Evolutionary conservation across 2,113 vertebrate genomes (phyloP), one percentile per base, ranked within the genome.

Genomic region (Corythornis vintsioides): DNA sequence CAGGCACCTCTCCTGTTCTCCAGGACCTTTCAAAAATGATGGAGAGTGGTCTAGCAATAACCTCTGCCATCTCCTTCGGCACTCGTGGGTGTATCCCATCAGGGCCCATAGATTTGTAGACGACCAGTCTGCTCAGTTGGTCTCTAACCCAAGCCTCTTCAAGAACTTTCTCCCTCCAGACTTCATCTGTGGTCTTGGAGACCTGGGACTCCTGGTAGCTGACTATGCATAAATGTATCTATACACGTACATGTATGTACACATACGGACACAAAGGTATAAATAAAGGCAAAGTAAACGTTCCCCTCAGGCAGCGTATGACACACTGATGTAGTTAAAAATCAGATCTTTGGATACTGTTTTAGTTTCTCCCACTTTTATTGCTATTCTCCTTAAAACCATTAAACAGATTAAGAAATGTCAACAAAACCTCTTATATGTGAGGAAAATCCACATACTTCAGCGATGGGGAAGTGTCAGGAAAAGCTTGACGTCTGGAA

Each of bases 171-270:
- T 33, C 33, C 33, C 33, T 33, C 33, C 33, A 33, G 33, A 33
- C 33, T 33, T 33, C 33, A 33, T 33, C 33, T 33, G 33, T 33
- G 33, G 33, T 33, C 33, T 33, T 33, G 33, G 33, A 33, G 33
- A 33, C 33, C 33, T 33, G 33, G 33, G 33, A 33, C 33, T 33
- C 33, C 33, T 33, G 33, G 33, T 33, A 33, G 33, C 33, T 1
- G 16, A 22, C 15, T 55, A 29, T 55, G 52, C 22, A 10, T 4
- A 33, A 15, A 47, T 3, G 8, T 28, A 57, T 5, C 11, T 21
- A 65, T 9, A 38, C 40, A n/a, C 3, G 3, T 11, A 72, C 25
- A 38, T 1, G 2, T 1, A 6, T 13, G 0, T 20, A 48, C 6
- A 12, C 1, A 15, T 9, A 20, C 1, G 7, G 18, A 35, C 26